phyloP scores from a whole-genome alignment of 2,113 vertebrate species.

The human region GRCh38 chr16:27951501-27952000 shows the following conservation, averaged over 20 bases:
- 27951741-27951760: slow-evolving; percentile 30
- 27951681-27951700: neutral
- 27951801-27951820: slow-evolving; percentile 63
- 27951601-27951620: rapidly evolving
- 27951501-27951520: neutral
- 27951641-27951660: neutral
- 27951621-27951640: rapidly evolving
- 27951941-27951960: slow-evolving; percentile 26
- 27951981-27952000: neutral
- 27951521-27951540: neutral
- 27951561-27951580: neutral
- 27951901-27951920: neutral
- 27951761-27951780: slow-evolving; percentile 65
- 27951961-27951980: slow-evolving; percentile 28
- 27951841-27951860: slow-evolving; percentile 40
- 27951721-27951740: neutral
- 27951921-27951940: neutral
- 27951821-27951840: slow-evolving; percentile 49
- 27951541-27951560: neutral
- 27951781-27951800: slow-evolving; percentile 71
- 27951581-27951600: neutral
- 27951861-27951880: slow-evolving; percentile 27
- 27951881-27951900: slow-evolving; percentile 41
- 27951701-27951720: neutral
- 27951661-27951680: rapidly evolving